Percentiles rank a stretch among this genome's conserved stretches.
Evolutionary conservation across 2,113 vertebrate species (phyloP).

Genomic region (Okapia johnstoni): DNA sequence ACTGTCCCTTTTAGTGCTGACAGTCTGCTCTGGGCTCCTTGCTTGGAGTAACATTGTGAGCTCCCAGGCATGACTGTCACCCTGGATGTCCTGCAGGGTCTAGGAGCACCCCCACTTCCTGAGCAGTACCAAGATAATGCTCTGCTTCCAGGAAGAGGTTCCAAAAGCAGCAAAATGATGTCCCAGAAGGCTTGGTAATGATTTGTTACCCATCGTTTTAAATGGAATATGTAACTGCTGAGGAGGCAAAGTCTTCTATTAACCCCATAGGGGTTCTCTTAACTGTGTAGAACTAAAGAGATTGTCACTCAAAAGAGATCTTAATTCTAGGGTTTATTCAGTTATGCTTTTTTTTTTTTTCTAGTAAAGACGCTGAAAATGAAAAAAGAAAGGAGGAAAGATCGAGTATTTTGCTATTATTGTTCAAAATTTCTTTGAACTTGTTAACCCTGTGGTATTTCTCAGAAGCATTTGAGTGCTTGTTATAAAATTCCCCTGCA

Average conservation of each 20-base stretch:
- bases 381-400: neutral
- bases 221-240: conserved; percentile 71
- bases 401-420: conserved; percentile 63
- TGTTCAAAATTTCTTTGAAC: conserved; percentile 65
- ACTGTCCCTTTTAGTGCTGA: neutral
- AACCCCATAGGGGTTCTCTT: conserved; percentile 76
- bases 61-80: conserved; percentile 9
- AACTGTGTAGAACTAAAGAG: conserved; percentile 64
- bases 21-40: neutral
- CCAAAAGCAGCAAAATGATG: conserved; percentile 50
- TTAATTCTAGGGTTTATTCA: conserved; percentile 75
- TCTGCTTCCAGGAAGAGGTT: conserved; percentile 50
- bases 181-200: conserved; percentile 57
- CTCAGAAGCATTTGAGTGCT: conserved; percentile 45
- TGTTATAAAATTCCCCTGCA: conserved; percentile 25
- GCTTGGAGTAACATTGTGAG: conserved; percentile 13
- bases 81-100: conserved; percentile 25
- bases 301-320: conserved; percentile 69
- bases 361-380: conserved; percentile 51
- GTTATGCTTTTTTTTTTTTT: conserved; percentile 54
- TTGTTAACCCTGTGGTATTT: conserved; percentile 65
- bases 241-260: conserved; percentile 70
- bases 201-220: conserved; percentile 68
- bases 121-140: conserved; percentile 29
- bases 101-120: conserved; percentile 27